These are phyloP conservation scores for Strongylocentrotus purpuratus DNA, from an alignment of 35 echinoderm and acorn worm species.

Conservation along the genomic window DNA sequence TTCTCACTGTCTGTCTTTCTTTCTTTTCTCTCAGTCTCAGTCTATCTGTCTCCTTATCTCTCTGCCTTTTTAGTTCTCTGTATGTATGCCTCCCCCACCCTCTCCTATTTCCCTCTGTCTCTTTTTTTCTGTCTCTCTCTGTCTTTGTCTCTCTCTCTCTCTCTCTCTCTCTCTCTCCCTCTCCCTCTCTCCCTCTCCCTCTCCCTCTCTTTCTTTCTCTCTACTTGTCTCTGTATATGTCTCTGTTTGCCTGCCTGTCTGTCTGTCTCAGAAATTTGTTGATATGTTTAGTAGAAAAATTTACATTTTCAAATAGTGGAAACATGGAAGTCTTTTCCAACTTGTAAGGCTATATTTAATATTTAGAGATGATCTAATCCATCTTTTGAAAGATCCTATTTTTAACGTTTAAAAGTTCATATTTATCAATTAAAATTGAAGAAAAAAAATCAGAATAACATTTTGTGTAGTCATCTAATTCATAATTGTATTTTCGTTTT, in stretches of 20 bases:
- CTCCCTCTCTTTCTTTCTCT: neutral
- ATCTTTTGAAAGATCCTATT: too few relatives aligned
- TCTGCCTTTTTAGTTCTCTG: too few relatives aligned
- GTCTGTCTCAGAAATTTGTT: too few relatives aligned
- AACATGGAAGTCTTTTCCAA: neutral
- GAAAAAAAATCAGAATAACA: neutral
- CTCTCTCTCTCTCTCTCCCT: neutral
- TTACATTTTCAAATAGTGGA: neutral
- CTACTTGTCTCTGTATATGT: too few relatives aligned
- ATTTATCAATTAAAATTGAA: neutral
- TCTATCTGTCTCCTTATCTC: neutral
- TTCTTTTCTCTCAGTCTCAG: neutral
- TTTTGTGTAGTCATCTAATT: neutral
- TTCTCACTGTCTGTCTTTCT: neutral
- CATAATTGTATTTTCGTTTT: too few relatives aligned
- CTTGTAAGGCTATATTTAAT: neutral
- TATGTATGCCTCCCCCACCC: too few relatives aligned
- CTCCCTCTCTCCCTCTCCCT: neutral
- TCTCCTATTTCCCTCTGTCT: too few relatives aligned
- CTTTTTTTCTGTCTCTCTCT: neutral
- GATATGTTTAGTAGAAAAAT: neutral
- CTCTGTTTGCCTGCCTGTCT: too few relatives aligned
- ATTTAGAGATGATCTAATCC: neutral
- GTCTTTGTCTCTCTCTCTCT: neutral
- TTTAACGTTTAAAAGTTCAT: neutral